Evolutionary conservation across 92 coral and sea anemone genomes (phyloP), one percentile per base, ranked within the genome.

Genomic region (Virgularia gustaviana): DNA sequence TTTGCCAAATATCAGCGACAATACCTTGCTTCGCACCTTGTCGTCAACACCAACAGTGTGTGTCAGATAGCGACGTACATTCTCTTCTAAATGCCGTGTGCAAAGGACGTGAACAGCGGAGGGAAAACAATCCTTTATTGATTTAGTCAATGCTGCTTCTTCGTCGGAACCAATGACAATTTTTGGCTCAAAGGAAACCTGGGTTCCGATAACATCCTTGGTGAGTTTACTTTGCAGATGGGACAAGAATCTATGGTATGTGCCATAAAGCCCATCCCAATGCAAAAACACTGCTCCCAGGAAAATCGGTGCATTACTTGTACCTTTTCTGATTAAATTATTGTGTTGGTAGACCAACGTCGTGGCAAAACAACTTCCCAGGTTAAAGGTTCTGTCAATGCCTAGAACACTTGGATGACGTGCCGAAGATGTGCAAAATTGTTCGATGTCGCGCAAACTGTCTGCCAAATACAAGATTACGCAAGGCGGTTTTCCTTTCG

Each of bases 401-500:
- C 64, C 36, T 9, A 25, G 16, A 15, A 60, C 67, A 60, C 67
- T 22, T 2, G 67, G 67, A 18, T 60, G 33, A 6, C 42, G 33
- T 25, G 67, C 41, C 6, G 16, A 24, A 28, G 67, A 60, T 19
- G 67, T 30, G 36, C 67, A 34, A 36, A 60, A 60, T 13, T 15
- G 18, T 12, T 60, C 36, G n/a, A 60, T 60, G 20, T 60, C 44
- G 16, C 36, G 24, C 36, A 60, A 15, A 12, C 33, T 30, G 16
- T 58, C 39, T 12, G 29, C 37, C 37, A 58, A 30, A 23, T 58
- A 58, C 3, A 28, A 23, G 15, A 60, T 33, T 13, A 60, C 67
- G 7, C 24, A 15, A 22, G 67, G 67, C 11, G 67, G 67, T 34
- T 60, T 60, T 37, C 67, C 67, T 60, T 60, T 60, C 18, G 67